Percentiles rank a stretch among this genome's conserved stretches.
These are phyloP conservation scores for Onchidella celtica DNA, from an alignment of 2,888 invertebrate species.

Conservation along the genomic window DNA sequence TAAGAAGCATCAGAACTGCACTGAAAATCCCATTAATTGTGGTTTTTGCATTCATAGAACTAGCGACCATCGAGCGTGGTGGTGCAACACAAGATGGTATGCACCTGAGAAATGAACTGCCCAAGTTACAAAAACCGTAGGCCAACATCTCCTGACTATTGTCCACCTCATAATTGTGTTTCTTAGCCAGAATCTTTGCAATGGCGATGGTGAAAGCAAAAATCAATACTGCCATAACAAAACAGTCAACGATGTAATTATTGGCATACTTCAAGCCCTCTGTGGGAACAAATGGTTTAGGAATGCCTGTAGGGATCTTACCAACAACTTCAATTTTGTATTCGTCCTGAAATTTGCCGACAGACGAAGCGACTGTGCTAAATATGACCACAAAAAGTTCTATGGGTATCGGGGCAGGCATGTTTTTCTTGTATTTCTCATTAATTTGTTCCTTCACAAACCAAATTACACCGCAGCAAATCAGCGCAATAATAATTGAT, in stretches of 20 bases:
- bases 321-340: slow-evolving; percentile 69
- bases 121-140: slow-evolving; percentile 78
- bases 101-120: slow-evolving; percentile 79
- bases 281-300: slow-evolving; percentile 69
- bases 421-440: slow-evolving; percentile 72
- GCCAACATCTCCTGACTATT: slow-evolving; percentile 81
- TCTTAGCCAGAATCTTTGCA: slow-evolving; percentile 80
- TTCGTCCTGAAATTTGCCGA: slow-evolving; percentile 59
- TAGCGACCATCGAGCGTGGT: slow-evolving; percentile 76
- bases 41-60: slow-evolving; percentile 75
- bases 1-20: slow-evolving; percentile 71
- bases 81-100: slow-evolving; percentile 80
- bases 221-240: slow-evolving; percentile 75
- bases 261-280: slow-evolving; percentile 60
- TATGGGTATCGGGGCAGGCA: slow-evolving; percentile 76
- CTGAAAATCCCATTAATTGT: slow-evolving; percentile 72
- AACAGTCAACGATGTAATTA: slow-evolving; percentile 71
- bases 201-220: slow-evolving; percentile 78
- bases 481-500: slow-evolving; percentile 65
- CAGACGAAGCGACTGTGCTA: slow-evolving; percentile 70
- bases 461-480: slow-evolving; percentile 66
- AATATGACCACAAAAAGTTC: slow-evolving; percentile 77
- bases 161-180: slow-evolving; percentile 77
- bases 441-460: slow-evolving; percentile 76
- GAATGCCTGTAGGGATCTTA: slow-evolving; percentile 71